Percentiles rank a stretch among this genome's conserved stretches.
phyloP scores from a whole-genome alignment of 2,797 vertebrate genomes.

The Triplophysa yarkandensis region DNA sequence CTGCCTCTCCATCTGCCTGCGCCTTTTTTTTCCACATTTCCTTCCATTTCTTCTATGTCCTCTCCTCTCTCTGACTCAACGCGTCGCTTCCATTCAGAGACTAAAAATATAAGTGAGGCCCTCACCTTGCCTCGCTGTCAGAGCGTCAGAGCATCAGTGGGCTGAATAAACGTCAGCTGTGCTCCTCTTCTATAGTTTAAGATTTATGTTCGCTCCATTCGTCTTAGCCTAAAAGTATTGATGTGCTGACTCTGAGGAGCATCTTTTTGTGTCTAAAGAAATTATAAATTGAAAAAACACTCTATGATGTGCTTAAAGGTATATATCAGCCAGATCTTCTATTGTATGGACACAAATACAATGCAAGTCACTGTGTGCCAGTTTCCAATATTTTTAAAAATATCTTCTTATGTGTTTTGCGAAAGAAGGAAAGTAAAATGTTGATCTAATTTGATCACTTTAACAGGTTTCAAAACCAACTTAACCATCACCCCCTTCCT shows the following conservation, averaged over 20 bases:
- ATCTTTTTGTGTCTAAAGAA: background rate
- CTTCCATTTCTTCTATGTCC: conserved; percentile 50
- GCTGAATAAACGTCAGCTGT: conserved; percentile 34
- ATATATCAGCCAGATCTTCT: background rate
- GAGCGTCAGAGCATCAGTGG: background rate
- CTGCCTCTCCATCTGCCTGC: conserved; percentile 60
- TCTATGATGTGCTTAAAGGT: background rate
- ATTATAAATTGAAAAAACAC: conserved; percentile 1
- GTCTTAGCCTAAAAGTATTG: background rate
- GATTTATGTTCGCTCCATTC: conserved; percentile 17
- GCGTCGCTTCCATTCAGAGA: conserved; percentile 44
- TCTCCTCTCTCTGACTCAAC: conserved; percentile 51
- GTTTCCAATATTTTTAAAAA: too few species aligned
- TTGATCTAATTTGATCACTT: too few species aligned
- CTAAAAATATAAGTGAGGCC: conserved; percentile 52
- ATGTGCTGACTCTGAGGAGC: background rate
- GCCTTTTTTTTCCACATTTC: conserved; percentile 32
- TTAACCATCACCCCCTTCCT: background rate
- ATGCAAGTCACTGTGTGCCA: too few species aligned
- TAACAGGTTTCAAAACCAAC: background rate
- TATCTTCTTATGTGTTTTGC: too few species aligned
- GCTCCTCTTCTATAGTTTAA: conserved; percentile 9
- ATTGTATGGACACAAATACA: too few species aligned
- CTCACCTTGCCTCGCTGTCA: conserved; percentile 41
- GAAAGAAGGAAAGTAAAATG: too few species aligned